Percentiles rank a stretch among this genome's conserved stretches.
These are phyloP conservation scores for Lasius fuliginosus DNA, from an alignment of 2,888 invertebrate genomes.

Conservation along the genomic window DNA sequence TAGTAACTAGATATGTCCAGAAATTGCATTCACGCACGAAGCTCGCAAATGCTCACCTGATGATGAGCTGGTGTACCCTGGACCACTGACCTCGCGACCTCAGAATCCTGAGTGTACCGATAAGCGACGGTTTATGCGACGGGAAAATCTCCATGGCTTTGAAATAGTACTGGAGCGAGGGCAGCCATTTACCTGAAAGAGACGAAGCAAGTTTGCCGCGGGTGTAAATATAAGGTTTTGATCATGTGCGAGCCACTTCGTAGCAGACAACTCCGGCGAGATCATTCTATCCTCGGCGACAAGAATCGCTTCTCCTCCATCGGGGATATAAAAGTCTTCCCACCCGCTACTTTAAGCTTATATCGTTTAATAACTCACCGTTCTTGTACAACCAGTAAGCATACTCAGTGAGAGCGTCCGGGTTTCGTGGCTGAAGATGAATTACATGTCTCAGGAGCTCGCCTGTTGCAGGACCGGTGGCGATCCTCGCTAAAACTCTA, in stretches of 20 bases:
- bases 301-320: conserved; percentile 33
- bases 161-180: conserved; percentile 88
- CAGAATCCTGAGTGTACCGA: conserved; percentile 89
- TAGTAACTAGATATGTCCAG: not conserved
- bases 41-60: conserved; percentile 87
- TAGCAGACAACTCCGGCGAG: conserved; percentile 34
- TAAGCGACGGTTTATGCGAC: conserved; percentile 88
- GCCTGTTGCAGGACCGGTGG: conserved; percentile 88
- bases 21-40: not conserved
- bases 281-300: conserved; percentile 56
- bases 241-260: conserved; percentile 22
- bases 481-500: conserved; percentile 89
- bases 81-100: conserved; percentile 90
- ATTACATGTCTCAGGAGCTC: conserved; percentile 89
- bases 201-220: conserved; percentile 37
- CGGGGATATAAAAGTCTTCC: conserved; percentile 36
- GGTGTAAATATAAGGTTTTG: conserved; percentile 24
- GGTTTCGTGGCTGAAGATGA: conserved; percentile 90
- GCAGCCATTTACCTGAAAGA: conserved; percentile 87
- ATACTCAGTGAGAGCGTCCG: conserved; percentile 91
- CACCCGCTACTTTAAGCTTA: conserved; percentile 20
- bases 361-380: conserved; percentile 86
- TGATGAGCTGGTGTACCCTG: conserved; percentile 89
- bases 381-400: conserved; percentile 91
- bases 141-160: conserved; percentile 87